phyloP scores from a whole-genome alignment of 2,113 vertebrate genomes.

The Elgaria multicarinata region DNA sequence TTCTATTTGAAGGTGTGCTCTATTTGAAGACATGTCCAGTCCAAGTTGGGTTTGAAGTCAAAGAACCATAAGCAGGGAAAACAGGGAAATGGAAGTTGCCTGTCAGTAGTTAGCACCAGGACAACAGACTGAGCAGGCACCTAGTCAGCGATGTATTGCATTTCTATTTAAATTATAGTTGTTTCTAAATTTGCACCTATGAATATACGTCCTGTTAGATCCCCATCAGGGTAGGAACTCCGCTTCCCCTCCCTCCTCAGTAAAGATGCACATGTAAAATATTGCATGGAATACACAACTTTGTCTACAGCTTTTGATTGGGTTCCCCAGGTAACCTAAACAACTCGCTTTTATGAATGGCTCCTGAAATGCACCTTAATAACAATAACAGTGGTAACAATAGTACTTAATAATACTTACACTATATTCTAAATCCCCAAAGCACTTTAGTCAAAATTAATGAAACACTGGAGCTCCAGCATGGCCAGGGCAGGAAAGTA shows the following conservation, averaged over 20 bases:
- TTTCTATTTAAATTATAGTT: no score
- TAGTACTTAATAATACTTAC: constrained; percentile 21
- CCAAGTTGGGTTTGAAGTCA: no score
- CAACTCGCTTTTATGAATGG: background rate
- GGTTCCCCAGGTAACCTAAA: constrained; percentile 21
- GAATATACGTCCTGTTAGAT: background rate
- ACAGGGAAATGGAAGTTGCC: no score
- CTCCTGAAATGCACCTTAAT: background rate
- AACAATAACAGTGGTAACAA: background rate
- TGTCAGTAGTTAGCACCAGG: no score
- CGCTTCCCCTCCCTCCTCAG: no score
- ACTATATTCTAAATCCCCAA: background rate
- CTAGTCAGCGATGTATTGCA: no score
- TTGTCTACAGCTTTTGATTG: background rate
- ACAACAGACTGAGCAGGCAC: no score
- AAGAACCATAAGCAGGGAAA: no score
- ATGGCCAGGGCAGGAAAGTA: background rate
- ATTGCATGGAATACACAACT: background rate
- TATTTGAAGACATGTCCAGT: no score
- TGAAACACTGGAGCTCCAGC: constrained; percentile 11
- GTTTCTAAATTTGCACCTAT: no score
- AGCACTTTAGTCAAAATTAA: background rate
- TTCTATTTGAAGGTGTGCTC: no score
- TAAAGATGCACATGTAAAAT: background rate
- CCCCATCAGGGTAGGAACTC: background rate